A percentile compares a stretch with the other conserved stretches of the same genome.
Evolutionary conservation across 2,797 vertebrate species (phyloP).

Genomic region (Rhinatrema bivittatum): DNA sequence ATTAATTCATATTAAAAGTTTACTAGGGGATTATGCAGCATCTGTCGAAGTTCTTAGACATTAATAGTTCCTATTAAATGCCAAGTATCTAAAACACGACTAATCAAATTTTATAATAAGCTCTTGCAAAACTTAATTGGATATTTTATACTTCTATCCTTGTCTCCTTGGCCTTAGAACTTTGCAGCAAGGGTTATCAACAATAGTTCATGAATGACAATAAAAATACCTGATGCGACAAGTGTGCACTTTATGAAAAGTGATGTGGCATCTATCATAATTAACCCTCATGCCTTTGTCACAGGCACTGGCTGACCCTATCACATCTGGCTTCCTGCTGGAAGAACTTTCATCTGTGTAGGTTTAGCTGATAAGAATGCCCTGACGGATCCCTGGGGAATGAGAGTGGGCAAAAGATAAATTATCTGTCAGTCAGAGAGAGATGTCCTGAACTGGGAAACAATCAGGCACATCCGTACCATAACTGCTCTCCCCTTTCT

Average conservation of each 20-base stretch:
- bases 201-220: conserved; percentile 28
- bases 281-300: conserved; percentile 59
- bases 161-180: conserved; percentile 49
- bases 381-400: conserved; percentile 49
- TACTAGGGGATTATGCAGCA: background rate
- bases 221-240: conserved; percentile 46
- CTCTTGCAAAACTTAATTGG: conserved; percentile 3
- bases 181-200: conserved; percentile 19
- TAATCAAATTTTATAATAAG: conserved; percentile 9
- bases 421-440: conserved; percentile 59
- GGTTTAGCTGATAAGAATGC: conserved; percentile 53
- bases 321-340: conserved; percentile 64
- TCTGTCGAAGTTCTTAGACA: background rate
- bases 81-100: background rate
- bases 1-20: conserved; percentile 2
- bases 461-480: conserved; percentile 33
- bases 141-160: conserved; percentile 18
- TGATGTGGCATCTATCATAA: conserved; percentile 70
- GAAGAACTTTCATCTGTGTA: conserved; percentile 54
- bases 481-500: conserved; percentile 35
- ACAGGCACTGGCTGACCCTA: conserved; percentile 48
- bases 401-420: conserved; percentile 57
- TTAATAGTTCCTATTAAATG: too few species aligned
- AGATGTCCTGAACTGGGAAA: conserved; percentile 40
- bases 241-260: conserved; percentile 49